These are phyloP conservation scores for Mormyrops attenuatus DNA, from an alignment of 2,797 vertebrate genomes.

Conservation along the genomic window DNA sequence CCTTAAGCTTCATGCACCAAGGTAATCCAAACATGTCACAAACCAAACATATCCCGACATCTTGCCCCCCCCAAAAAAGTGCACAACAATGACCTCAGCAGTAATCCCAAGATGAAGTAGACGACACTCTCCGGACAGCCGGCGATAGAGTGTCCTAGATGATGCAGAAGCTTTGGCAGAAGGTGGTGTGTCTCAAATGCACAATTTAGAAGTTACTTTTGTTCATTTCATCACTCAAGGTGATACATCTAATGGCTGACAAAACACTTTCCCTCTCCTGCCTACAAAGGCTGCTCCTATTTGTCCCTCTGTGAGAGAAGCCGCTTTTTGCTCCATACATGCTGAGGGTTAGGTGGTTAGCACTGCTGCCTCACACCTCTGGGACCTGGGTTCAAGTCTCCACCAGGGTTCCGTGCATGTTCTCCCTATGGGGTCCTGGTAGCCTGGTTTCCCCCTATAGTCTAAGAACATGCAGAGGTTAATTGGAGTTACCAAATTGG, in stretches of 20 bases:
- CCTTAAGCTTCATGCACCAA: background rate
- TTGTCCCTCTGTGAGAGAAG: background rate
- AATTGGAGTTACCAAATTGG: background rate
- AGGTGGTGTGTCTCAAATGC: background rate
- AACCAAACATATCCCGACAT: background rate
- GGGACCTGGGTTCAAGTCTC: background rate
- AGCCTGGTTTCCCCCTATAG: background rate
- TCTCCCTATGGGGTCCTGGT: background rate
- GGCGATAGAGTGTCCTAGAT: background rate
- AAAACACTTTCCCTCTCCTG: background rate
- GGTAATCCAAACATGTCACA: background rate
- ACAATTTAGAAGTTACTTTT: background rate
- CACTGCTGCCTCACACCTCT: background rate
- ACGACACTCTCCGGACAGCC: background rate
- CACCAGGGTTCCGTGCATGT: background rate
- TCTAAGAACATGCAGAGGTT: background rate
- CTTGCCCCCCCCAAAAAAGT: background rate
- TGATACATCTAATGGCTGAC: background rate
- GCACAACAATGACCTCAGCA: background rate
- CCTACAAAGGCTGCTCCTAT: background rate
- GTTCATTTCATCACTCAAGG: background rate
- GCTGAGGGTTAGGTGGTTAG: constrained; percentile 15
- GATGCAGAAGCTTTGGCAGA: background rate
- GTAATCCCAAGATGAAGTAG: background rate
- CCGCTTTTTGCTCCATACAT: background rate